Conservation (phyloP, 2,797 vertebrate species). For the Nyctibius grandis region DNA sequence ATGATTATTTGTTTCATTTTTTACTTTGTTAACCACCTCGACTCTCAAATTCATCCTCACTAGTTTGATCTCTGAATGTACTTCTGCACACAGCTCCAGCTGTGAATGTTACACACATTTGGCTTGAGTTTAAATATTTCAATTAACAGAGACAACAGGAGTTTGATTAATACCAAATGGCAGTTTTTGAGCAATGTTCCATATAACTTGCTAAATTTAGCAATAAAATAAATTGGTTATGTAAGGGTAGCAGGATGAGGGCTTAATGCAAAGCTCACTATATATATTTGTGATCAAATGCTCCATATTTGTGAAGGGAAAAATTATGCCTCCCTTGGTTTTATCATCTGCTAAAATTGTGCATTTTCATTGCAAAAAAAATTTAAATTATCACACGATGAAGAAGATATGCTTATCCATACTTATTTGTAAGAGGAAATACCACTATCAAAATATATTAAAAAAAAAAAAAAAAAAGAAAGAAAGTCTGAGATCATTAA, state of each 20-base stretch:
- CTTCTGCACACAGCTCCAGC: conserved; percentile 63
- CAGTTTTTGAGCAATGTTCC: conserved; percentile 77
- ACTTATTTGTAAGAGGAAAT: neutral
- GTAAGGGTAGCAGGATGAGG: conserved; percentile 65
- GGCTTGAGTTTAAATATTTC: conserved; percentile 76
- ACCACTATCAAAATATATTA: neutral
- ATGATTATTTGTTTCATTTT: neutral
- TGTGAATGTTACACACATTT: conserved; percentile 58
- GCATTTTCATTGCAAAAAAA: neutral
- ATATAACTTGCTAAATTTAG: conserved; percentile 75
- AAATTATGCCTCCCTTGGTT: neutral
- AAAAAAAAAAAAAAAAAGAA: neutral
- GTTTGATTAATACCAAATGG: conserved; percentile 76
- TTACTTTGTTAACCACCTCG: neutral
- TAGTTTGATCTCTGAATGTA: conserved; percentile 41
- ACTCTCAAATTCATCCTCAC: neutral
- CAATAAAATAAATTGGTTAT: conserved; percentile 75
- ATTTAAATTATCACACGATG: neutral
- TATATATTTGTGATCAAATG: conserved; percentile 38
- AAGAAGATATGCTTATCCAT: neutral
- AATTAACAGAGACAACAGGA: conserved; percentile 78
- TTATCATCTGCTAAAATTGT: neutral
- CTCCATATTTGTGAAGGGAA: neutral
- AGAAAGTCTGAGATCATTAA: neutral
- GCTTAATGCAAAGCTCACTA: conserved; percentile 59